phyloP scores from a whole-genome alignment of 2,888 invertebrate genomes.

The Diogma glabrata region DNA sequence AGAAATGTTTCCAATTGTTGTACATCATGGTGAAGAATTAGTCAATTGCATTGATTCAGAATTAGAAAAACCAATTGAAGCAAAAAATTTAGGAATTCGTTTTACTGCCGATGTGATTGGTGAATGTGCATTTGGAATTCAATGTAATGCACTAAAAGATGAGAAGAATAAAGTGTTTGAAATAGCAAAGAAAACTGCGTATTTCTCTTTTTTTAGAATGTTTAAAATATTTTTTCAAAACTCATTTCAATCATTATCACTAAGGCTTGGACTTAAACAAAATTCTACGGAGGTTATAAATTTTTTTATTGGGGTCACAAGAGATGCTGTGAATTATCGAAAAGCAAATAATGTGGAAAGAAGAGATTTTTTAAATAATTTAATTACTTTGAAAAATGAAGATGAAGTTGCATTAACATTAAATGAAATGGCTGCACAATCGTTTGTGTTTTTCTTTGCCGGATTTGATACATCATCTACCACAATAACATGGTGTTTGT shows the following conservation, averaged over 20 bases:
- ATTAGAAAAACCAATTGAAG: not conserved
- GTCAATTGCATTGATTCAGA: conserved; percentile 1
- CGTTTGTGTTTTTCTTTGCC: conserved; percentile 13
- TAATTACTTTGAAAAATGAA: conserved; percentile 20
- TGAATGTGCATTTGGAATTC: conserved; percentile 12
- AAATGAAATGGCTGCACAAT: conserved; percentile 11
- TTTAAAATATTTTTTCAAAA: not conserved
- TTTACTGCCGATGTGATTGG: conserved; percentile 11
- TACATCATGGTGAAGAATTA: conserved; percentile 3
- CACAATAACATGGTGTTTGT: conserved; percentile 10
- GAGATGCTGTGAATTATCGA: conserved; percentile 7
- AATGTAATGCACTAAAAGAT: conserved; percentile 11
- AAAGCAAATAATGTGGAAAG: conserved; percentile 8
- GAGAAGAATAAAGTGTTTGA: conserved; percentile 11
- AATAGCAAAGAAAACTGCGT: conserved; percentile 6
- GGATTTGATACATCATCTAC: conserved; percentile 11
- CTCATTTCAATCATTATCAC: not conserved
- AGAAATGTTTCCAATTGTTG: conserved; percentile 10
- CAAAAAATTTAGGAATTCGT: conserved; percentile 4
- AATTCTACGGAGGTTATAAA: not conserved
- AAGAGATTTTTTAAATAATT: conserved; percentile 10
- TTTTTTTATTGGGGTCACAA: conserved; percentile 9
- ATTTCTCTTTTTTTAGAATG: no score
- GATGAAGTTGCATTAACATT: not conserved
- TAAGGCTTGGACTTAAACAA: not conserved